Percentiles rank a stretch among this genome's conserved stretches.
phyloP scores from a whole-genome alignment of 1,140 invertebrate genomes.

The Cotesia vestalis region DNA sequence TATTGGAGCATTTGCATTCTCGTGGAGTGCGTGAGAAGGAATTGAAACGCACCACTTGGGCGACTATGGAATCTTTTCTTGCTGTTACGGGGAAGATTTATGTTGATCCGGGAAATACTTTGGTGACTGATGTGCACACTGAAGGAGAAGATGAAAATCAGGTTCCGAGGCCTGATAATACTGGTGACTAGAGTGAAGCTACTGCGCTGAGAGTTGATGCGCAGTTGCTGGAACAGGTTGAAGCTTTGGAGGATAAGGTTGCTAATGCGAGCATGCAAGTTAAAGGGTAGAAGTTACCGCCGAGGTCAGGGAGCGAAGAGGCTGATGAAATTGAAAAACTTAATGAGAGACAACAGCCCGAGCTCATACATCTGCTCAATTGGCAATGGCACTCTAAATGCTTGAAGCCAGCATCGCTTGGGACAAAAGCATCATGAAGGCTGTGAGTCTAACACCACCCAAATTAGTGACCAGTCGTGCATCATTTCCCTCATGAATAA shows the following conservation, averaged over 20 bases:
- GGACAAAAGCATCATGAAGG: slow-evolving; percentile 99
- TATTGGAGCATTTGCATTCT: slow-evolving; percentile 82
- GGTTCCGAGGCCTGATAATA: slow-evolving; percentile 70
- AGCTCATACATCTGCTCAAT: slow-evolving; percentile 85
- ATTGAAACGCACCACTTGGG: slow-evolving; percentile 76
- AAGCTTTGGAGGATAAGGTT: slow-evolving; percentile 91
- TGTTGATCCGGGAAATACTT: slow-evolving; percentile 70
- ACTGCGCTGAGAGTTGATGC: slow-evolving; percentile 84
- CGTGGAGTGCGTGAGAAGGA: slow-evolving; percentile 88
- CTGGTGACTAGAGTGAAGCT: slow-evolving; percentile 74
- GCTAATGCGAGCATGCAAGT: slow-evolving; percentile 93
- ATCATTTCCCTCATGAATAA: too few relatives aligned
- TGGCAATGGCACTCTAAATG: slow-evolving; percentile 89
- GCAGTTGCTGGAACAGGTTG: slow-evolving; percentile 85
- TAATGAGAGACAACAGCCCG: slow-evolving; percentile 75
- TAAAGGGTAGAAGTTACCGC: slow-evolving; percentile 86
- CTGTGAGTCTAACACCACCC: slow-evolving; percentile 76
- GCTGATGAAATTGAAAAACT: slow-evolving; percentile 68
- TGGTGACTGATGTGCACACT: slow-evolving; percentile 67
- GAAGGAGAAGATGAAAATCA: slow-evolving; percentile 60
- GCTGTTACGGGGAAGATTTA: slow-evolving; percentile 67
- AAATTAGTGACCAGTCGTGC: too few relatives aligned
- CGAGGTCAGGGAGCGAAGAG: slow-evolving; percentile 70
- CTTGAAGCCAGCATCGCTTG: slow-evolving; percentile 93
- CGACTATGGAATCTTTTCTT: slow-evolving; percentile 71